Conservation (phyloP, 2,888 invertebrate species). For the Xestia c-nigrum region DNA sequence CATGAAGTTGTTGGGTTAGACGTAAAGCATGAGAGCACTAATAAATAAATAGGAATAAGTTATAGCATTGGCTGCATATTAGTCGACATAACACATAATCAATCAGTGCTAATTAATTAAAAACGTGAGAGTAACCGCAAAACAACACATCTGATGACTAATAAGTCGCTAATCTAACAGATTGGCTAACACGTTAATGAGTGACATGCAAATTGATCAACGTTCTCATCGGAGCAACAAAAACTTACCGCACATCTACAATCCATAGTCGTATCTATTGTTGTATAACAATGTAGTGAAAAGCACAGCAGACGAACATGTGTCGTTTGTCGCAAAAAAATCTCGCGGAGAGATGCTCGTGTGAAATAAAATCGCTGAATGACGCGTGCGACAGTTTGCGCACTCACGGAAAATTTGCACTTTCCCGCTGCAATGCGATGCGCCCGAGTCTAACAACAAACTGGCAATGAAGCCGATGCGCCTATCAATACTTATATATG, state of each 20-base stretch:
- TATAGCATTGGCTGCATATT: slow-evolving; percentile 21
- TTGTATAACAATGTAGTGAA: slow-evolving; percentile 83
- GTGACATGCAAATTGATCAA: slow-evolving; percentile 64
- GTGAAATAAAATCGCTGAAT: slow-evolving; percentile 71
- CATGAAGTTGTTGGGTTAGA: background rate
- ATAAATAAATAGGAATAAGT: background rate
- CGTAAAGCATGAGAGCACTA: background rate
- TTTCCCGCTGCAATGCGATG: slow-evolving; percentile 79
- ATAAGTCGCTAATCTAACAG: slow-evolving; percentile 47
- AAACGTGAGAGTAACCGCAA: slow-evolving; percentile 47
- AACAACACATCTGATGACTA: slow-evolving; percentile 42
- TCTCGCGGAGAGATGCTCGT: slow-evolving; percentile 72
- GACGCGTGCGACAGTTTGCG: slow-evolving; percentile 61
- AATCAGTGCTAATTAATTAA: slow-evolving; percentile 34
- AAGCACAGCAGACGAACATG: slow-evolving; percentile 78
- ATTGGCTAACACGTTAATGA: slow-evolving; percentile 41
- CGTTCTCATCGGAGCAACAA: slow-evolving; percentile 68
- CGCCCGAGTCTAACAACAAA: slow-evolving; percentile 74
- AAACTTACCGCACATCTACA: slow-evolving; percentile 84
- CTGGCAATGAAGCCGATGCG: slow-evolving; percentile 83
- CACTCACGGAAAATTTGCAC: slow-evolving; percentile 75
- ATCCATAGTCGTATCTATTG: slow-evolving; percentile 83
- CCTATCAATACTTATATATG: slow-evolving; percentile 87
- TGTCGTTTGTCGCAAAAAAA: slow-evolving; percentile 69
- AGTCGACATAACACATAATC: slow-evolving; percentile 8